phyloP scores from a whole-genome alignment of 2,888 invertebrate species.

The Ceramica pisi region DNA sequence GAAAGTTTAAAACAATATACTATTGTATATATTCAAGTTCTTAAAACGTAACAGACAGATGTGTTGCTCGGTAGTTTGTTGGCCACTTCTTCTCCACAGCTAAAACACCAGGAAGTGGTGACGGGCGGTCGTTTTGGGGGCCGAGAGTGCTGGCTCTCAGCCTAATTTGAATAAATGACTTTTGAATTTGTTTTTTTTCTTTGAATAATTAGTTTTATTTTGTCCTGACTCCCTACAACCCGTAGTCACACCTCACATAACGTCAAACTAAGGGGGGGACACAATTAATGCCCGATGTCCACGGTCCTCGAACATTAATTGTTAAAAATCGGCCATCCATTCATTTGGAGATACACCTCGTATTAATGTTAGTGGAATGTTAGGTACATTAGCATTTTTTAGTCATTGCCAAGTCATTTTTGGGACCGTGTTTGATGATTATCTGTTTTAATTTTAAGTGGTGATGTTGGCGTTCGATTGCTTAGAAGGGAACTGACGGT shows the following conservation, averaged over 20 bases:
- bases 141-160: too few relatives aligned
- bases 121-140: too few relatives aligned
- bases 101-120: too few relatives aligned
- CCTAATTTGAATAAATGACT: too few relatives aligned
- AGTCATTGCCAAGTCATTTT: background rate
- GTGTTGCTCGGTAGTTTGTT: too few relatives aligned
- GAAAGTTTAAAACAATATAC: too few relatives aligned
- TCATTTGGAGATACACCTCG: slow-evolving; percentile 52
- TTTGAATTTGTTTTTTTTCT: too few relatives aligned
- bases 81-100: too few relatives aligned
- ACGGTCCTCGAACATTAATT: slow-evolving; percentile 62
- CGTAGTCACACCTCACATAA: slow-evolving; percentile 6
- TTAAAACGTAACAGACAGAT: too few relatives aligned
- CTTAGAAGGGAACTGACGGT: too few relatives aligned
- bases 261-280: slow-evolving; percentile 37
- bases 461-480: background rate
- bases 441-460: background rate
- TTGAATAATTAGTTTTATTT: too few relatives aligned
- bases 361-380: slow-evolving; percentile 27
- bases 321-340: slow-evolving; percentile 65
- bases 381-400: slow-evolving; percentile 29
- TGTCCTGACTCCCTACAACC: slow-evolving; percentile 20
- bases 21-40: too few relatives aligned
- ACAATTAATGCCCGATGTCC: slow-evolving; percentile 61
- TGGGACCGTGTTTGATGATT: background rate